Evolutionary conservation across 2,113 vertebrate genomes (phyloP).

Genomic region (Orycteropus afer): DNA sequence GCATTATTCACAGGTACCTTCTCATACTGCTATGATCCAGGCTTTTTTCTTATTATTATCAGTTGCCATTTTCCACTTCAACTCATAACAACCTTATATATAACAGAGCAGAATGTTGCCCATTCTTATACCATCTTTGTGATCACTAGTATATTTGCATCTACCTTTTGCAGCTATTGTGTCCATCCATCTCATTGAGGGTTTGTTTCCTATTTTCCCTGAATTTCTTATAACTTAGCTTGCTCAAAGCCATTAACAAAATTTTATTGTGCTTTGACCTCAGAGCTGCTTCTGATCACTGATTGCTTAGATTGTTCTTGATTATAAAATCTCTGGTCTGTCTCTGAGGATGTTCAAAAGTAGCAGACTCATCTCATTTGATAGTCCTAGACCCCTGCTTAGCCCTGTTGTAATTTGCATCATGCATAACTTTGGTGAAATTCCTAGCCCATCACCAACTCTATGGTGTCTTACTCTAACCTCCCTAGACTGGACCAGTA

Average conservation of each 20-base stretch:
- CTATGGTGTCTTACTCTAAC: background rate
- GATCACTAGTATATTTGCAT: background rate
- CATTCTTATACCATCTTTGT: background rate
- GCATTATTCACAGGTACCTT: background rate
- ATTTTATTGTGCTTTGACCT: background rate
- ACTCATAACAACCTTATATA: no score
- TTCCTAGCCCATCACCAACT: background rate
- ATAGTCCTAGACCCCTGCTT: background rate
- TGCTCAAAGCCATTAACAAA: background rate
- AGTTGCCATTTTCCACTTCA: no score
- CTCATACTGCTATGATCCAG: background rate
- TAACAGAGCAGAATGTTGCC: background rate
- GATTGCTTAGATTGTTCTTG: background rate
- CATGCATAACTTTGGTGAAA: background rate
- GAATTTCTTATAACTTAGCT: background rate
- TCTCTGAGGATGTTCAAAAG: background rate
- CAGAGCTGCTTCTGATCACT: constrained; percentile 16
- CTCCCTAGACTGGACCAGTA: background rate
- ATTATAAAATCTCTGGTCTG: background rate
- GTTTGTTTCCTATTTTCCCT: background rate
- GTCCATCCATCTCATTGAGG: background rate
- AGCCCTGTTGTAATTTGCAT: background rate
- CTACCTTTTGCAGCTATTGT: background rate
- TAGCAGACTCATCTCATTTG: background rate
- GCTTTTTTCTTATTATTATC: background rate